Evolutionary conservation across 2,797 vertebrate genomes (phyloP).

Genomic region (Nannoperca australis): DNA sequence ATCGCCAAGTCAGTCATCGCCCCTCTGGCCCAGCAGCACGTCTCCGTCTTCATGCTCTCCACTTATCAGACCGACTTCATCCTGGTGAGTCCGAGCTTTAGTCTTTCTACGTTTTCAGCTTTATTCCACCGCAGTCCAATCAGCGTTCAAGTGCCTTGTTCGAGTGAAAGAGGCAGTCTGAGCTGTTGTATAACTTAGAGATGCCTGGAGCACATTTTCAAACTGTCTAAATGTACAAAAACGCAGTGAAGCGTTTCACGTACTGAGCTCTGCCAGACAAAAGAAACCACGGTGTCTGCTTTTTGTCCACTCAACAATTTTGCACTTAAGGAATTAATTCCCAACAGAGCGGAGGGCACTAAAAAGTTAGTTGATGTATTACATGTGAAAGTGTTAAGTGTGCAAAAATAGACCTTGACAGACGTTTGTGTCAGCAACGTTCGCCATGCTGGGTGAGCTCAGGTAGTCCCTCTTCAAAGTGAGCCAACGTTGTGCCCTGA

Average conservation of each 20-base stretch:
- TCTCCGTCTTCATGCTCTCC: conserved; percentile 97
- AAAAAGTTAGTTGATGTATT: conserved; percentile 61
- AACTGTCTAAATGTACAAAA: background rate
- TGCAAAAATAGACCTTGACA: conserved; percentile 47
- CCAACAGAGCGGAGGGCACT: conserved; percentile 24
- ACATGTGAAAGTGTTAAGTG: conserved; percentile 56
- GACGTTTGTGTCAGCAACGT: conserved; percentile 63
- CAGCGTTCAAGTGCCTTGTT: background rate
- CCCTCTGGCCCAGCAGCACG: conserved; percentile 94
- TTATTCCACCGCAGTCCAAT: conserved; percentile 5
- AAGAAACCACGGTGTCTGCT: conserved; percentile 12
- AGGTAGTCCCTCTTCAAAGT: background rate
- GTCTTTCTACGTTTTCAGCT: background rate
- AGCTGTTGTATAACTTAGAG: conserved; percentile 10
- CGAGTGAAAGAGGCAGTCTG: background rate
- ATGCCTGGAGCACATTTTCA: background rate
- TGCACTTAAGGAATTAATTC: conserved; percentile 26
- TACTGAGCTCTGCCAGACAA: conserved; percentile 78
- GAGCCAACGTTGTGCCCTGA: background rate
- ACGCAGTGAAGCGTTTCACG: conserved; percentile 77
- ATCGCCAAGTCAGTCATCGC: conserved; percentile 96
- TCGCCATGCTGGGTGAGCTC: conserved; percentile 2
- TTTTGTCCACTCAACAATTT: conserved; percentile 36
- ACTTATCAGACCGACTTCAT: conserved; percentile 99
- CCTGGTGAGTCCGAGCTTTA: conserved; percentile 85